A percentile compares a stretch with the other conserved stretches of the same genome.
Conservation (phyloP, 2,888 invertebrate genomes). For the Elaeidobius kamerunicus region DNA sequence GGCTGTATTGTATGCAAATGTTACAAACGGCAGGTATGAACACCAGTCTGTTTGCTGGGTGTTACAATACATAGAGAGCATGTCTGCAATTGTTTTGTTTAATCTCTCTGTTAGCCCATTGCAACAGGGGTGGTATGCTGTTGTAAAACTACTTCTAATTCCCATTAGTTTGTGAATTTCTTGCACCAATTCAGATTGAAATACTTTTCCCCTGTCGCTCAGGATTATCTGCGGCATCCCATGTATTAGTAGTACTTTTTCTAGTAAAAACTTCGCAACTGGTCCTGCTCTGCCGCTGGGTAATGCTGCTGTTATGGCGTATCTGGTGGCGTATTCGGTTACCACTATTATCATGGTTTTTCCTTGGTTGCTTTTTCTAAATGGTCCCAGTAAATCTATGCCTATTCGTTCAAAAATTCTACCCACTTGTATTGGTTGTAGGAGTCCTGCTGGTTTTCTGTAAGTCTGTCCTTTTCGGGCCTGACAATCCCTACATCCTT, state of each 20-base stretch:
- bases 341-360: slow-evolving; percentile 35
- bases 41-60: slow-evolving; percentile 26
- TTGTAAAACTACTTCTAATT: slow-evolving; percentile 16
- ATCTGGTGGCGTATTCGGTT: slow-evolving; percentile 36
- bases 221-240: slow-evolving; percentile 20
- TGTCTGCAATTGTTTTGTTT: slow-evolving; percentile 34
- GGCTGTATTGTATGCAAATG: slow-evolving; percentile 18
- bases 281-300: slow-evolving; percentile 27
- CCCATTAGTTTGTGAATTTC: slow-evolving; percentile 18
- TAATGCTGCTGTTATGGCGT: slow-evolving; percentile 31
- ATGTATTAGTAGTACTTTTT: slow-evolving; percentile 18
- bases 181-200: slow-evolving; percentile 26
- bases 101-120: slow-evolving; percentile 34
- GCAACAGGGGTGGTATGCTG: slow-evolving; percentile 23
- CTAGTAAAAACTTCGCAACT: slow-evolving; percentile 24
- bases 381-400: slow-evolving; percentile 30
- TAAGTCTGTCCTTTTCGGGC: background rate
- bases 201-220: slow-evolving; percentile 27
- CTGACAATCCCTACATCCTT: background rate
- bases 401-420: slow-evolving; percentile 22
- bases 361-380: slow-evolving; percentile 25
- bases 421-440: slow-evolving; percentile 7
- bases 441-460: background rate
- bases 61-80: slow-evolving; percentile 29
- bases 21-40: background rate